Percentiles rank a stretch among this genome's conserved stretches.
Evolutionary conservation across 2,113 vertebrate genomes (phyloP).

Genomic region (Passer domesticus): DNA sequence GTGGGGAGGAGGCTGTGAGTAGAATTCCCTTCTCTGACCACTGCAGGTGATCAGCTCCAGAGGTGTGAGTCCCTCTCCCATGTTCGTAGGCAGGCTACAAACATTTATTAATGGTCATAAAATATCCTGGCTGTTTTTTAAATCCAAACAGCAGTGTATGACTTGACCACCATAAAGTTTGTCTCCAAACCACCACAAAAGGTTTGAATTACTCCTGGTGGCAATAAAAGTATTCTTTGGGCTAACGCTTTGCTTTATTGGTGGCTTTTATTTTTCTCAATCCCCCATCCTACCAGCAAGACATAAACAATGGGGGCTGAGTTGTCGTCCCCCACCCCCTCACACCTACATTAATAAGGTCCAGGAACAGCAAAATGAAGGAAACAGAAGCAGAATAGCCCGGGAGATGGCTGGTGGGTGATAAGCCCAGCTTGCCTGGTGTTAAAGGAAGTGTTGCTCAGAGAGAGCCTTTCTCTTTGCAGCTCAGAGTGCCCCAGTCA

Average conservation of each 20-base stretch:
- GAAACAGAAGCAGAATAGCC: constrained; percentile 8
- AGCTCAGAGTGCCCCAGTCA: background rate
- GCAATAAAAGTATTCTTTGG: constrained; percentile 72
- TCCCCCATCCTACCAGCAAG: background rate
- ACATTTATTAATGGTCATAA: constrained; percentile 66
- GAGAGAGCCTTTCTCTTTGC: background rate
- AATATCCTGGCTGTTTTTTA: constrained; percentile 68
- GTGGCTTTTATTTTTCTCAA: constrained; percentile 58
- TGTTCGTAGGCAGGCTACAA: background rate
- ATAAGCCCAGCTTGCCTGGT: background rate
- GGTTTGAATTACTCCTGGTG: constrained; percentile 69
- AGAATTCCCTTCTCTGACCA: background rate
- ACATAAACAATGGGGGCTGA: constrained; percentile 41
- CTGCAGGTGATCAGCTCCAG: background rate
- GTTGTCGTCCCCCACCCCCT: constrained; percentile 3
- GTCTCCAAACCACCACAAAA: constrained; percentile 71
- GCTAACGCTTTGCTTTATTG: constrained; percentile 64
- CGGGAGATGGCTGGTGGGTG: background rate
- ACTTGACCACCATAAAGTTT: constrained; percentile 61
- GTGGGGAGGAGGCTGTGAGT: background rate
- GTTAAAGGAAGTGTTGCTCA: background rate
- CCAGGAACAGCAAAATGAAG: constrained; percentile 13
- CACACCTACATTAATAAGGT: constrained; percentile 46
- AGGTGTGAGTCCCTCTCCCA: background rate
- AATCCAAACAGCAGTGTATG: constrained; percentile 44